phyloP scores from a whole-genome alignment of 2,888 invertebrate genomes.

The Ephialtes manifestator region DNA sequence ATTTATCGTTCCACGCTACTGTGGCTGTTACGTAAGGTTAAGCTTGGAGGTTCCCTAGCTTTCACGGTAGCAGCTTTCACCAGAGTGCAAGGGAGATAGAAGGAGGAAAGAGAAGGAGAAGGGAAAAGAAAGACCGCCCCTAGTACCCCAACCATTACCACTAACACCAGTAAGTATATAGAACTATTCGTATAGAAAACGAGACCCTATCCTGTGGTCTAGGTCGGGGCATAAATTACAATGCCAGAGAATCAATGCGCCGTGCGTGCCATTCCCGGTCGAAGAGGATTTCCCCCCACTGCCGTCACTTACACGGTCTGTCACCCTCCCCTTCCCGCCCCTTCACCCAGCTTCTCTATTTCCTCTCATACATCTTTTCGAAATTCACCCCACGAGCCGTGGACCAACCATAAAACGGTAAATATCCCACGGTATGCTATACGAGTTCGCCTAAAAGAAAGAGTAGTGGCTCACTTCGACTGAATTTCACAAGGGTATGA shows the following conservation, averaged over 20 bases:
- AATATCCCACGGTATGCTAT: background rate
- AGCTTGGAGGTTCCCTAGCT: slow-evolving; percentile 60
- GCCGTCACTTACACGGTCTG: slow-evolving; percentile 52
- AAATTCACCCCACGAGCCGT: slow-evolving; percentile 12
- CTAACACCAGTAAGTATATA: slow-evolving; percentile 30
- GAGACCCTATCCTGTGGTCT: slow-evolving; percentile 36
- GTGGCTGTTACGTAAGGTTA: slow-evolving; percentile 65
- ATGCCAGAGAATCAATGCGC: slow-evolving; percentile 59
- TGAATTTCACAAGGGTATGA: background rate
- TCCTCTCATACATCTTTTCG: slow-evolving; percentile 19
- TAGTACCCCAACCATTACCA: slow-evolving; percentile 24
- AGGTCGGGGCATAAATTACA: slow-evolving; percentile 56
- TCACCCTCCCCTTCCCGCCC: slow-evolving; percentile 38
- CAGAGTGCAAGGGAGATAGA: slow-evolving; percentile 14
- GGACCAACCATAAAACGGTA: slow-evolving; percentile 16
- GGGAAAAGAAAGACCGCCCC: slow-evolving; percentile 39
- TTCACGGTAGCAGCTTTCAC: slow-evolving; percentile 20
- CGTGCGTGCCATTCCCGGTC: slow-evolving; percentile 50
- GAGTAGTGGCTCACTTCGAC: background rate
- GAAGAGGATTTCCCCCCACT: slow-evolving; percentile 43
- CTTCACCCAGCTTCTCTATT: background rate
- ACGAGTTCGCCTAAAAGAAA: background rate
- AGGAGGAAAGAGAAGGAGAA: background rate
- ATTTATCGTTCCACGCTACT: slow-evolving; percentile 68
- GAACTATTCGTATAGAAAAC: slow-evolving; percentile 22